Evolutionary conservation across 2,888 invertebrate species (phyloP).

Genomic region (Lasius platythorax): DNA sequence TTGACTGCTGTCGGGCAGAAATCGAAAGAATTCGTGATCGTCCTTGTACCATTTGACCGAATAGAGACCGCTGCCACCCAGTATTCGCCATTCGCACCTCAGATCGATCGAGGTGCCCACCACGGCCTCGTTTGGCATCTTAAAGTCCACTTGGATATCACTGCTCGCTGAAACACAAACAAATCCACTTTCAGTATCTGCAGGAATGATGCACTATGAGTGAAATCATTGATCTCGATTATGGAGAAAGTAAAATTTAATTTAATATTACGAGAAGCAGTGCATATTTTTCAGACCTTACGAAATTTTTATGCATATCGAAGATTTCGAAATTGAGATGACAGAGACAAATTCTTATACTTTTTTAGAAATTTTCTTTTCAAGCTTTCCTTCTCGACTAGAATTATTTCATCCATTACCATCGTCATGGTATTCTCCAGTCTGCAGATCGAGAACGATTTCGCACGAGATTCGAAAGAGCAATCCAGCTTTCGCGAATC

Average conservation of each 20-base stretch:
- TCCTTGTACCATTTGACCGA: slow-evolving; percentile 83
- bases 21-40: slow-evolving; percentile 82
- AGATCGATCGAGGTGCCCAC: slow-evolving; percentile 74
- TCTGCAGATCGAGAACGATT: background rate
- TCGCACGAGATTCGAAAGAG: background rate
- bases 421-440: background rate
- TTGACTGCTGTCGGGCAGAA: slow-evolving; percentile 75
- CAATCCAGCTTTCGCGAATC: background rate
- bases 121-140: slow-evolving; percentile 78
- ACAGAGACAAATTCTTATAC: too few species aligned
- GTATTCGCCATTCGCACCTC: slow-evolving; percentile 77
- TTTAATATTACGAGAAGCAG: background rate
- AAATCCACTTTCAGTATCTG: background rate
- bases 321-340: background rate
- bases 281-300: background rate
- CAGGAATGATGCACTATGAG: background rate
- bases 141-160: slow-evolving; percentile 75
- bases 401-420: background rate
- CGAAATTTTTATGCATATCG: background rate
- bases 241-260: background rate
- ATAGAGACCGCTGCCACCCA: slow-evolving; percentile 74
- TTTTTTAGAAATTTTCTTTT: background rate
- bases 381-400: background rate
- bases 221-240: background rate
- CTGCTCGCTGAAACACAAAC: slow-evolving; percentile 59